A percentile compares a stretch with the other conserved stretches of the same genome.
Evolutionary conservation across 2,113 vertebrate genomes (phyloP).

Genomic region (Calcarius ornatus): DNA sequence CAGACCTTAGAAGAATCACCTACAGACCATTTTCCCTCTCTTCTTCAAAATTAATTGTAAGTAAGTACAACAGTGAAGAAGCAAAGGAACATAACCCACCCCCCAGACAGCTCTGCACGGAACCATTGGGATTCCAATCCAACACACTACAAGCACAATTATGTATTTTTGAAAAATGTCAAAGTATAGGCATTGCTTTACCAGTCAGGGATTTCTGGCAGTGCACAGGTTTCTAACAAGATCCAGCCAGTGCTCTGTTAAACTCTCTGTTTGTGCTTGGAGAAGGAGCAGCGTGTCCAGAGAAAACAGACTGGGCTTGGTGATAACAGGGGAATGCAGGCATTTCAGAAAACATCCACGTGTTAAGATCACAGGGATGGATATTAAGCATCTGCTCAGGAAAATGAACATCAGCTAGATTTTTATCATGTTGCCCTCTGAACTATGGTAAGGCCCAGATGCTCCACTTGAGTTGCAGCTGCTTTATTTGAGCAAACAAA

Average conservation of each 20-base stretch:
- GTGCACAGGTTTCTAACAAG: not conserved
- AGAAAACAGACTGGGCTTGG: not conserved
- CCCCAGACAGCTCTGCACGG: not conserved
- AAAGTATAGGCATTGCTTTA: not conserved
- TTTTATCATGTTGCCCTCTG: not conserved
- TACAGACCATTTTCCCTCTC: not conserved
- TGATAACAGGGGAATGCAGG: not conserved
- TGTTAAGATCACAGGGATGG: not conserved
- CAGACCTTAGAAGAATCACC: not conserved
- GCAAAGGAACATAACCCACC: not conserved
- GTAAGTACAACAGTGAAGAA: not conserved
- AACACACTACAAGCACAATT: not conserved
- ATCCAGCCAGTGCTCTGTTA: not conserved
- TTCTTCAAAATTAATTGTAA: not conserved
- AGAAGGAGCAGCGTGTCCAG: not conserved
- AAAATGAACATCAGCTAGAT: not conserved
- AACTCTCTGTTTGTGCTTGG: not conserved
- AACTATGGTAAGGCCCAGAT: not conserved
- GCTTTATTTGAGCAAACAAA: not conserved
- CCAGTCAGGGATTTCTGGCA: not conserved
- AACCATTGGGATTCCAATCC: not conserved
- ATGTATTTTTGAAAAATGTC: not conserved
- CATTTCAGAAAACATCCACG: not conserved
- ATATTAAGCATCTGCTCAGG: not conserved
- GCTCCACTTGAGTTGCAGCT: not conserved